Conservation (phyloP, 2,888 invertebrate species). For the Limenitis camilla region DNA sequence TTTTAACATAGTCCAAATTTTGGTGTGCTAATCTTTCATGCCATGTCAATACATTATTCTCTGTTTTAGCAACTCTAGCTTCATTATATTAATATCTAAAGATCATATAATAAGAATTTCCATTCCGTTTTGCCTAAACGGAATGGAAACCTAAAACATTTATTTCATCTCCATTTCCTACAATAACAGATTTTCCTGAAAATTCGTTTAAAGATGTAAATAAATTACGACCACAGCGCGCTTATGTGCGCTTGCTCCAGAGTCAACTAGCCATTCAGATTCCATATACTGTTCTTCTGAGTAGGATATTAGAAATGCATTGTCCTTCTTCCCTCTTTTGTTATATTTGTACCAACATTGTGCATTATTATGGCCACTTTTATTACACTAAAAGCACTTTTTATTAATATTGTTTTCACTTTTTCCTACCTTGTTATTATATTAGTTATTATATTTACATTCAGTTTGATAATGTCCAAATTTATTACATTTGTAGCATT, state of each 20-base stretch:
- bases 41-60: too few species aligned
- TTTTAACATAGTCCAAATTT: constrained; percentile 13
- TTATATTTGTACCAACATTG: constrained; percentile 7
- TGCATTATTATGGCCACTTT: constrained; percentile 1
- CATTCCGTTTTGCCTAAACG: constrained; percentile 6
- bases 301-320: constrained; percentile 8
- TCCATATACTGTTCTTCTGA: constrained; percentile 2
- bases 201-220: constrained; percentile 14
- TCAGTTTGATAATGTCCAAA: background rate
- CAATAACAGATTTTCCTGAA: constrained; percentile 17
- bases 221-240: constrained; percentile 21
- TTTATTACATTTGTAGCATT: background rate
- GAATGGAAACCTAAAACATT: constrained; percentile 19
- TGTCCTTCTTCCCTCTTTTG: constrained; percentile 1
- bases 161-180: constrained; percentile 22
- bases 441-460: background rate
- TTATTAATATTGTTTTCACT: constrained; percentile 5
- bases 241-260: constrained; percentile 27
- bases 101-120: too few species aligned
- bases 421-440: background rate
- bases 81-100: too few species aligned
- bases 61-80: too few species aligned
- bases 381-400: constrained; percentile 4
- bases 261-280: constrained; percentile 26
- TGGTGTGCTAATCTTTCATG: constrained; percentile 12